Percentiles rank a stretch among this genome's conserved stretches.
phyloP scores from a whole-genome alignment of 2,888 invertebrate species.

The Macrophya alboannulata region DNA sequence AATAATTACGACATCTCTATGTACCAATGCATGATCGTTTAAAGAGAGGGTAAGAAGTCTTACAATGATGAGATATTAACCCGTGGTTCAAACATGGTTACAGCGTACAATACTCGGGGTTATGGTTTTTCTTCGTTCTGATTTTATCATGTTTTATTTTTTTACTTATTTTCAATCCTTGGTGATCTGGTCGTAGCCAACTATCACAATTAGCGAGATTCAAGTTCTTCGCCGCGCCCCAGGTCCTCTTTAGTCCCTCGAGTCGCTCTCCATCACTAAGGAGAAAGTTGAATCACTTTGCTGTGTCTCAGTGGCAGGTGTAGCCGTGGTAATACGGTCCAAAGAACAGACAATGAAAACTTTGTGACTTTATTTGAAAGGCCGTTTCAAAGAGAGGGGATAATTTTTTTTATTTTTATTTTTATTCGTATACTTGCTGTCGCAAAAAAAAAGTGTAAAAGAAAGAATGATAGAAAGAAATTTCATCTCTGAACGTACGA shows the following conservation, averaged over 20 bases:
- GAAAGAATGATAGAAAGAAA: not conserved
- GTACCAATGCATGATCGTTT: conserved; percentile 34
- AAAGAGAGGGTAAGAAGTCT: not conserved
- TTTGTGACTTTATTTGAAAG: conserved; percentile 33
- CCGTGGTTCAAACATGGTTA: not conserved
- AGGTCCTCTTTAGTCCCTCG: not conserved
- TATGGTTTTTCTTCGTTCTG: not conserved
- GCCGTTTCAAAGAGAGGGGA: not conserved
- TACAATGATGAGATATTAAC: not conserved
- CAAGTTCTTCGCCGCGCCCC: conserved; percentile 36
- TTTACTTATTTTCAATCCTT: not conserved
- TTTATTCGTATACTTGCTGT: not conserved
- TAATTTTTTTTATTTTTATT: not conserved
- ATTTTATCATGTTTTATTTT: not conserved
- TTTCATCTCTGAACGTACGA: not conserved
- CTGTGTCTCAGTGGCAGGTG: conserved; percentile 14
- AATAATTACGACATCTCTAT: conserved; percentile 42
- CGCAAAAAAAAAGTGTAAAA: too few relatives aligned
- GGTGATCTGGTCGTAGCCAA: conserved; percentile 6
- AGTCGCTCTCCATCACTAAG: conserved; percentile 17
- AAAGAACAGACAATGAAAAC: conserved; percentile 36
- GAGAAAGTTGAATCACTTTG: conserved; percentile 41
- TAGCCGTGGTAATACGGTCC: not conserved
- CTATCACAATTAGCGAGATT: conserved; percentile 8
- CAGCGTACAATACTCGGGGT: not conserved